These are phyloP conservation scores for Macaria liturata DNA, from an alignment of 2,888 invertebrate genomes.

Conservation along the genomic window DNA sequence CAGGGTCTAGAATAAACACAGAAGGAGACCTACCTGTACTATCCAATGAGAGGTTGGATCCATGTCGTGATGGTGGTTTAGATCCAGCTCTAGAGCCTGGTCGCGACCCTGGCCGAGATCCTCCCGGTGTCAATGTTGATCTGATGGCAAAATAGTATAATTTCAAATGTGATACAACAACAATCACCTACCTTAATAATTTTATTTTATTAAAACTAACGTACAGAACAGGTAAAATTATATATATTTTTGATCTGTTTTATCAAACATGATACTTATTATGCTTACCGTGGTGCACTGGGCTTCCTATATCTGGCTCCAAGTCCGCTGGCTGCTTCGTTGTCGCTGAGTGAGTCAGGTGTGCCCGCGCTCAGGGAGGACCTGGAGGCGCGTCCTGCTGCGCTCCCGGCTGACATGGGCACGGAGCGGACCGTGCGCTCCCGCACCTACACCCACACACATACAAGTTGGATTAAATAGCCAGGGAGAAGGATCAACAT, in stretches of 20 bases:
- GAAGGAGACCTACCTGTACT: conserved; percentile 87
- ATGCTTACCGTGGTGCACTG: conserved; percentile 77
- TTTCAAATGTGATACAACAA: background rate
- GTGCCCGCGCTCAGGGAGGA: conserved; percentile 93
- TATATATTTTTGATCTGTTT: too few relatives aligned
- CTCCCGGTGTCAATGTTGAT: conserved; percentile 89
- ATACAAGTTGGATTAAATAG: conserved; percentile 7
- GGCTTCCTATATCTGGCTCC: conserved; percentile 87
- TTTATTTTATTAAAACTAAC: too few relatives aligned
- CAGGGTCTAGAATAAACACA: too few relatives aligned
- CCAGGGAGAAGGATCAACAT: background rate
- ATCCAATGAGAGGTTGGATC: conserved; percentile 95
- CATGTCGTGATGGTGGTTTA: conserved; percentile 96
- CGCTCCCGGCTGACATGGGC: conserved; percentile 89
- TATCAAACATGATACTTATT: too few relatives aligned
- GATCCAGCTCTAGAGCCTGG: conserved; percentile 94
- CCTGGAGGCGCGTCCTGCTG: conserved; percentile 86
- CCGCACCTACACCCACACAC: conserved; percentile 86
- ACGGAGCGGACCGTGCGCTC: conserved; percentile 96
- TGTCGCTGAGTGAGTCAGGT: conserved; percentile 94
- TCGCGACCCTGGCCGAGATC: conserved; percentile 92
- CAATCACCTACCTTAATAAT: too few relatives aligned
- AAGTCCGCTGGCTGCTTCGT: conserved; percentile 90
- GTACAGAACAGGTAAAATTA: too few relatives aligned
- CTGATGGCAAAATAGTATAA: conserved; percentile 53